Evolutionary conservation across 2,797 vertebrate genomes (phyloP).

Genomic region (Peromyscus aztecus): DNA sequence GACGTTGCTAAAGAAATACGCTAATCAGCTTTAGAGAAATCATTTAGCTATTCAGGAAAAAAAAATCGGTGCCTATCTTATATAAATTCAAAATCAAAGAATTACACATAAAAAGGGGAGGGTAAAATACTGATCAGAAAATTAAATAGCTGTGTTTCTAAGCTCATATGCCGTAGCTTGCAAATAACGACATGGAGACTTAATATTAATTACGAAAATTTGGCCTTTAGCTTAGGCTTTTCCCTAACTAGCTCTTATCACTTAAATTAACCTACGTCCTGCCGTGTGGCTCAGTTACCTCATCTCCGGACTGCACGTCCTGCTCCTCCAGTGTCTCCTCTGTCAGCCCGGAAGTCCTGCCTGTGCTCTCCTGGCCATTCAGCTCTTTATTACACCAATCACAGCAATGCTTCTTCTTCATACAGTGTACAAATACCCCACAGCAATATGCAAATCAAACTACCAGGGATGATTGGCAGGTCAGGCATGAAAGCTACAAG

Average conservation of each 20-base stretch:
- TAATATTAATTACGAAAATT: neutral
- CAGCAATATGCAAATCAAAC: neutral
- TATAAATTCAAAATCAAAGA: constrained; percentile 20
- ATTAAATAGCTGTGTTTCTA: neutral
- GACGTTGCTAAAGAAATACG: neutral
- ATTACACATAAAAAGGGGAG: neutral
- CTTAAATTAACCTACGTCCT: neutral
- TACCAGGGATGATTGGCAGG: neutral
- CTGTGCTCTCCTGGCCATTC: neutral
- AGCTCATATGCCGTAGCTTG: neutral
- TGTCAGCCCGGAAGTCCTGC: neutral
- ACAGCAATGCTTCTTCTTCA: neutral
- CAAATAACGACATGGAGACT: neutral
- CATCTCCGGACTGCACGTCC: neutral
- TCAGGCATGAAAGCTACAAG: neutral
- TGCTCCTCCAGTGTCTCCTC: neutral
- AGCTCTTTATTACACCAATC: neutral
- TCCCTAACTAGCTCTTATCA: neutral
- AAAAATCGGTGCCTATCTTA: neutral
- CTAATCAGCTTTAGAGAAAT: neutral
- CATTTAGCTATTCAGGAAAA: neutral
- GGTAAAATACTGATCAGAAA: neutral
- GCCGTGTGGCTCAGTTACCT: neutral
- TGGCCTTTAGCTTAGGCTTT: neutral
- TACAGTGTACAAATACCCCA: neutral